phyloP scores from a whole-genome alignment of 30 jellyfish, hydroid and myxozoan species.

The Euphysa ruthae region DNA sequence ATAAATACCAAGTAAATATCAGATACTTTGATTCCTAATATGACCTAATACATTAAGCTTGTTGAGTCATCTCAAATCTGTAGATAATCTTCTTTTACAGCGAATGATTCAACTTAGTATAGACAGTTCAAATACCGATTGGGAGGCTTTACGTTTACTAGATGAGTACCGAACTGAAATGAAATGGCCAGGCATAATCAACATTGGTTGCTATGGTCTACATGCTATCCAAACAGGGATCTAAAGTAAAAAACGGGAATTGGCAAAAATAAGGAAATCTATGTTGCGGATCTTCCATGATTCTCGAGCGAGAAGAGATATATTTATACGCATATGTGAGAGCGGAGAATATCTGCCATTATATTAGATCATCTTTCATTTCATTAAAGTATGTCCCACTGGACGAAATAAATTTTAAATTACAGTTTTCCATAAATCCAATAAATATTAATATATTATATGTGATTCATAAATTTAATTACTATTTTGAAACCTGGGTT shows the following conservation, averaged over 20 bases:
- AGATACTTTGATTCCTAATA: too few species aligned
- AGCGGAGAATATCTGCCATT: not conserved
- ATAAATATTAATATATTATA: too few species aligned
- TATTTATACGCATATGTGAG: not conserved
- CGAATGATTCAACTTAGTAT: not conserved
- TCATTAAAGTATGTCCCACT: too few species aligned
- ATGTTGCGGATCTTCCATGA: not conserved
- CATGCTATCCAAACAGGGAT: not conserved
- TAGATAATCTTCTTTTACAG: too few species aligned
- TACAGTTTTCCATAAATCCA: too few species aligned
- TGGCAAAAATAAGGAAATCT: not conserved
- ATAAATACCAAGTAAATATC: too few species aligned
- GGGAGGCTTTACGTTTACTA: not conserved
- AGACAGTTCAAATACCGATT: not conserved
- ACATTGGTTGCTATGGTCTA: not conserved
- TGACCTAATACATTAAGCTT: too few species aligned
- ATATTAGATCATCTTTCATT: too few species aligned
- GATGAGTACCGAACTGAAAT: not conserved
- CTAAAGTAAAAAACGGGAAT: not conserved
- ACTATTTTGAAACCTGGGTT: too few species aligned
- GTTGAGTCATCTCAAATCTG: too few species aligned
- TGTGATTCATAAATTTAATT: too few species aligned
- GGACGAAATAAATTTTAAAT: too few species aligned
- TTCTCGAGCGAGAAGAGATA: not conserved
- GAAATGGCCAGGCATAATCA: not conserved